Percentiles rank a stretch among this genome's conserved stretches.
These are phyloP conservation scores for Symphodus melops DNA, from an alignment of 2,113 vertebrate genomes.

Conservation along the genomic window DNA sequence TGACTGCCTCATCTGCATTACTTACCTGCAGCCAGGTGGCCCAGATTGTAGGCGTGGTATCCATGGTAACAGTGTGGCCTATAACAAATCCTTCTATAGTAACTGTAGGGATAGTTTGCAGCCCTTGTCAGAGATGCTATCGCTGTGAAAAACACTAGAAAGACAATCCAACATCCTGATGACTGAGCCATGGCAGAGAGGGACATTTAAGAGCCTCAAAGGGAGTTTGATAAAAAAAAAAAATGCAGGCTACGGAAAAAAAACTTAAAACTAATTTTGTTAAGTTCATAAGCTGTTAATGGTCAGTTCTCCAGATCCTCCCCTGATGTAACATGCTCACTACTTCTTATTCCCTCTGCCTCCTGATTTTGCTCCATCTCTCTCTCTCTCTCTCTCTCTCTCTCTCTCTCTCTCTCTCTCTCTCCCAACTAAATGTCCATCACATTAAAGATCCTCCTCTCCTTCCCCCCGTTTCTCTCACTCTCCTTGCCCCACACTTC, in stretches of 20 bases:
- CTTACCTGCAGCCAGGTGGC: conserved; percentile 82
- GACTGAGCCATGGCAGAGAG: conserved; percentile 53
- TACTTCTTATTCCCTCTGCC: conserved; percentile 42
- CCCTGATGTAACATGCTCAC: conserved; percentile 36
- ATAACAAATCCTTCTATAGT: conserved; percentile 87
- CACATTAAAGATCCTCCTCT: conserved; percentile 66
- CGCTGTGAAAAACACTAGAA: conserved; percentile 72
- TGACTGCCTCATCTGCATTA: conserved; percentile 3
- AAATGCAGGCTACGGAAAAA: background rate
- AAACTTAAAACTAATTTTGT: background rate
- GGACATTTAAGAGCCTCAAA: background rate
- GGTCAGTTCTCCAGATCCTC: conserved; percentile 12
- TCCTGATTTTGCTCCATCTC: conserved; percentile 58
- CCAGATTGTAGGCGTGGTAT: conserved; percentile 71
- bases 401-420: conserved; percentile 47
- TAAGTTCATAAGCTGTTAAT: background rate
- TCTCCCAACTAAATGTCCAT: conserved; percentile 66
- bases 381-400: conserved; percentile 58
- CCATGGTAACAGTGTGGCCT: conserved; percentile 83
- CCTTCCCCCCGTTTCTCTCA: conserved; percentile 3
- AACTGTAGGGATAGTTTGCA: conserved; percentile 77
- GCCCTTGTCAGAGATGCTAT: conserved; percentile 64
- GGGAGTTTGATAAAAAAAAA: background rate
- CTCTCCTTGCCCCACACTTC: conserved; percentile 8
- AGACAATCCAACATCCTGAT: conserved; percentile 54